Percentiles rank a stretch among this genome's conserved stretches.
phyloP scores from a whole-genome alignment of 2,113 vertebrate genomes.

The Eleginops maclovinus region DNA sequence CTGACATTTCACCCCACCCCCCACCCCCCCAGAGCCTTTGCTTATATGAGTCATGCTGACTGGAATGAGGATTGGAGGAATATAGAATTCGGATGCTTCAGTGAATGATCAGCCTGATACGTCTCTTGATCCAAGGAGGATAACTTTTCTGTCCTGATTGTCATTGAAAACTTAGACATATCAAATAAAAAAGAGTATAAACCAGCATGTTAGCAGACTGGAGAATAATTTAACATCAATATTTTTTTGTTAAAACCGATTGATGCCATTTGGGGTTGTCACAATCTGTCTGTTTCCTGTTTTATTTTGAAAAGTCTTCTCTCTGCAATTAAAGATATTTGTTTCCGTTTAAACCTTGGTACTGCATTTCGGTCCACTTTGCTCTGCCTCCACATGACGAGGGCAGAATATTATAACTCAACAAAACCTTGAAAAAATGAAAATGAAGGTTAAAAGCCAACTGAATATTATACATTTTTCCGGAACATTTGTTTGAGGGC shows the following conservation, averaged over 20 bases:
- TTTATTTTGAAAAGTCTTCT: too few relatives aligned
- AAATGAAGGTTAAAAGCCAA: too few relatives aligned
- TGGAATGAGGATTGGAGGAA: slow-evolving; percentile 55
- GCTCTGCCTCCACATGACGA: too few relatives aligned
- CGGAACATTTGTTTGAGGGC: too few relatives aligned
- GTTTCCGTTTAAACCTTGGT: too few relatives aligned
- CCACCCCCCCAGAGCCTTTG: slow-evolving; percentile 46
- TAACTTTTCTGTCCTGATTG: slow-evolving; percentile 33
- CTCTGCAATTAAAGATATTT: neutral
- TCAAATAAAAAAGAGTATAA: slow-evolving; percentile 40
- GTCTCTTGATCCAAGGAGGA: slow-evolving; percentile 33
- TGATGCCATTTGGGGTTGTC: neutral
- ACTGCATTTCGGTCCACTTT: too few relatives aligned
- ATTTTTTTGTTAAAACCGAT: slow-evolving; percentile 12
- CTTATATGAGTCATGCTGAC: slow-evolving; percentile 64
- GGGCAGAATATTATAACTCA: too few relatives aligned
- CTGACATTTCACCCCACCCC: slow-evolving; percentile 61
- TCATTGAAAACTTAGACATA: slow-evolving; percentile 39
- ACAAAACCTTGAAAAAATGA: too few relatives aligned
- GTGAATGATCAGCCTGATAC: slow-evolving; percentile 47
- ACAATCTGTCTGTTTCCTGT: too few relatives aligned
- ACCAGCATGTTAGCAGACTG: slow-evolving; percentile 28
- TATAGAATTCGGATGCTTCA: slow-evolving; percentile 59
- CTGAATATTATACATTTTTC: too few relatives aligned
- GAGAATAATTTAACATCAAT: slow-evolving; percentile 35